These are phyloP conservation scores for Nephrotoma guestfalica DNA, from an alignment of 2,888 invertebrate genomes.

Conservation along the genomic window DNA sequence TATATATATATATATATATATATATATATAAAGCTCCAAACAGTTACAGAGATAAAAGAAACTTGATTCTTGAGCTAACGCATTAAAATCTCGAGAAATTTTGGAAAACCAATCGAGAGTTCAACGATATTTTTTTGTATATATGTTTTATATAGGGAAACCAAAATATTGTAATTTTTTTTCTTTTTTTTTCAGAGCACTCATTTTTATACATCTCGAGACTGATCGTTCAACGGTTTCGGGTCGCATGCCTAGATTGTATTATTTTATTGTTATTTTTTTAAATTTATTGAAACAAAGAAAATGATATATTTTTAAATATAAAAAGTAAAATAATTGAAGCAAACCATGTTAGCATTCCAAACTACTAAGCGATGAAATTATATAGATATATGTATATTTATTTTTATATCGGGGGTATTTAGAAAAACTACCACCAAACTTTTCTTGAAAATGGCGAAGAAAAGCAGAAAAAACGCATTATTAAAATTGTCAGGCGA, in stretches of 20 bases:
- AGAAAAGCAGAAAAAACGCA: no score
- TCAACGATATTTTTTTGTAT: neutral
- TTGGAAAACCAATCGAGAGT: neutral
- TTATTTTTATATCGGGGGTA: no score
- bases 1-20: conserved; percentile 1
- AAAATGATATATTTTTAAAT: neutral
- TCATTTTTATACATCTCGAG: conserved; percentile 9
- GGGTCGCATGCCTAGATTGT: conserved; percentile 21
- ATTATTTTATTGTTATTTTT: conserved; percentile 10
- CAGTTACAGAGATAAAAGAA: neutral
- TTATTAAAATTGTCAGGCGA: no score
- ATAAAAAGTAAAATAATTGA: neutral
- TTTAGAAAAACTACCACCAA: no score
- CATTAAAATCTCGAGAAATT: neutral
- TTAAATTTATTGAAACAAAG: neutral
- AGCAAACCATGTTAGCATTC: neutral
- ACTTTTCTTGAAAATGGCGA: no score
- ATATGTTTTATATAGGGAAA: neutral
- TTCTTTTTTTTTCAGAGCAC: neutral
- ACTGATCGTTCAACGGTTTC: conserved; percentile 27
- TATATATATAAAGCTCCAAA: conserved; percentile 1
- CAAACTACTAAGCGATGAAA: neutral
- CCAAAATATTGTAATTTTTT: neutral
- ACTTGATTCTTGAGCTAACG: neutral
- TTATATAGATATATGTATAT: no score